A percentile compares a stretch with the other conserved stretches of the same genome.
phyloP scores from a whole-genome alignment of 2,113 vertebrate genomes.

The Macroglossus sobrinus region DNA sequence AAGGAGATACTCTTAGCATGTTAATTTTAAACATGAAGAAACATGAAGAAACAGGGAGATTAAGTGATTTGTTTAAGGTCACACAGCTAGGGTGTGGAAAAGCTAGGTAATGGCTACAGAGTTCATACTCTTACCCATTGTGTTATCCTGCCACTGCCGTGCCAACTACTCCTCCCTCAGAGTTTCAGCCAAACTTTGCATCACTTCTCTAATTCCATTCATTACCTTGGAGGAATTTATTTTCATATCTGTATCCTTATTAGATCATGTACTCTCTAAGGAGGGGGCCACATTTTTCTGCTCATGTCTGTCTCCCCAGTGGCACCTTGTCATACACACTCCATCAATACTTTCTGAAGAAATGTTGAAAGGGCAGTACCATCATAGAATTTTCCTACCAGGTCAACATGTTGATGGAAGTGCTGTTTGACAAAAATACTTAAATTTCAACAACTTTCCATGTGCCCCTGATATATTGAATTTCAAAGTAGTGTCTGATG shows the following conservation, averaged over 20 bases:
- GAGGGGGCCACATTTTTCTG: background rate
- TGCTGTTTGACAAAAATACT: background rate
- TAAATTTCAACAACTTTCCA: background rate
- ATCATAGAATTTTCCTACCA: background rate
- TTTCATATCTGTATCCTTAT: background rate
- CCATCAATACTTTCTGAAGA: background rate
- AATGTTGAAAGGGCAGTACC: background rate
- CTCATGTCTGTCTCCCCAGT: background rate
- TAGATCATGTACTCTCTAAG: background rate
- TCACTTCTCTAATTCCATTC: background rate
- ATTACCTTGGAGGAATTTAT: background rate
- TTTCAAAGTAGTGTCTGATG: background rate
- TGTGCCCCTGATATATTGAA: background rate
- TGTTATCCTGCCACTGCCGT: accelerated
- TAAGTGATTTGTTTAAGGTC: background rate
- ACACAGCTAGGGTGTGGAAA: background rate
- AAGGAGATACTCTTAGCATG: background rate
- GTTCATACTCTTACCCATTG: background rate
- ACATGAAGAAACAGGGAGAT: background rate
- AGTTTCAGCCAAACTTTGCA: background rate
- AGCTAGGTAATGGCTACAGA: background rate
- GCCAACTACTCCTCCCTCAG: background rate
- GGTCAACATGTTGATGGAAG: background rate
- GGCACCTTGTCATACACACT: background rate
- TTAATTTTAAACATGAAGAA: background rate